Evolutionary conservation across 2,113 vertebrate genomes (phyloP).

Genomic region (Bubalus kerabau): DNA sequence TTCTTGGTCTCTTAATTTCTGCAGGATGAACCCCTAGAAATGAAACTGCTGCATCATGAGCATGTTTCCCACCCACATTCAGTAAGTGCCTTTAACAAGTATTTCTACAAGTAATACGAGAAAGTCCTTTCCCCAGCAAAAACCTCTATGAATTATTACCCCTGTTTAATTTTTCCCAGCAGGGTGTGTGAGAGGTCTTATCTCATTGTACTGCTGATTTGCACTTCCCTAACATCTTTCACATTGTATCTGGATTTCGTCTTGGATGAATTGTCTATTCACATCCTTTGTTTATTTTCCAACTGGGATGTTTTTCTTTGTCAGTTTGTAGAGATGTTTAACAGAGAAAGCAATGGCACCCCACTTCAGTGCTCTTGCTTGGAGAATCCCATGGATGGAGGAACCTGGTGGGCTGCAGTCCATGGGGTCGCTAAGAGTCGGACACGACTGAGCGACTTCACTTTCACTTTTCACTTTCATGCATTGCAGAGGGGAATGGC

Average conservation of each 20-base stretch:
- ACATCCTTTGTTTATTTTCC: not conserved
- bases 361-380: no score
- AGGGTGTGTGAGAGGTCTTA: not conserved
- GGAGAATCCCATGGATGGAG: no score
- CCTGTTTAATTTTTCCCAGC: not conserved
- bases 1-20: not conserved
- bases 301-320: not conserved
- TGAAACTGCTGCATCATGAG: not conserved
- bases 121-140: not conserved
- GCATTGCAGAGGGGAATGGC: no score
- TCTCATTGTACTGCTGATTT: not conserved
- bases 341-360: not conserved
- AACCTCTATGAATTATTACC: not conserved
- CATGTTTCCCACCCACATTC: not conserved
- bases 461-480: no score
- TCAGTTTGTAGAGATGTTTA: constrained; percentile 28
- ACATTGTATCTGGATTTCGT: not conserved
- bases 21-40: not conserved
- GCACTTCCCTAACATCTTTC: not conserved
- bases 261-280: not conserved
- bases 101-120: not conserved
- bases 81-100: not conserved
- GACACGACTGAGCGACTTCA: no score
- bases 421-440: no score
- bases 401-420: no score